Conservation (phyloP, 2,113 vertebrate genomes). For the Tetrax tetrax region DNA sequence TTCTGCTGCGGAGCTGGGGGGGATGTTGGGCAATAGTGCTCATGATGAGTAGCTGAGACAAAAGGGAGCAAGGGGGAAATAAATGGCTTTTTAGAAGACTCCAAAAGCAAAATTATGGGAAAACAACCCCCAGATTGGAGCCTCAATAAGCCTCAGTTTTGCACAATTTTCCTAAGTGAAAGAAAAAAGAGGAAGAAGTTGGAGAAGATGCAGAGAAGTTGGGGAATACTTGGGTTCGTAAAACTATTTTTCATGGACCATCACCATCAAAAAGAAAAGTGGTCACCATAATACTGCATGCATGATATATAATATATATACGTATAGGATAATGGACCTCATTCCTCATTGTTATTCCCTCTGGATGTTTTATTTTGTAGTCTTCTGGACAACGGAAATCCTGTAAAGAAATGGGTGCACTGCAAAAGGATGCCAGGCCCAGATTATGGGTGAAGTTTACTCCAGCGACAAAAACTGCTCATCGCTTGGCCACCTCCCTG, state of each 20-base stretch:
- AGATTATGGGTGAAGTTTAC: neutral
- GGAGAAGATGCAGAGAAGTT: neutral
- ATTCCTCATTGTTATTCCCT: neutral
- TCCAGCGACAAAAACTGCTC: neutral
- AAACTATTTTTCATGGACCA: neutral
- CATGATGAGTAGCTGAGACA: neutral
- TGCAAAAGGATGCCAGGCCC: neutral
- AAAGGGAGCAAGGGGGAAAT: neutral
- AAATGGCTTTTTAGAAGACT: neutral
- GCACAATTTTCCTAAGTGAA: neutral
- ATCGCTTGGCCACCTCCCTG: neutral
- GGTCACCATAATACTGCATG: neutral
- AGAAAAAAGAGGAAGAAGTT: neutral
- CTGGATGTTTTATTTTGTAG: neutral
- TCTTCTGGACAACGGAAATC: neutral
- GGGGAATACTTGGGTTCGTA: neutral
- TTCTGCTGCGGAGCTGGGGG: neutral
- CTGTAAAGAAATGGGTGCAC: neutral
- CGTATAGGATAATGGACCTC: neutral
- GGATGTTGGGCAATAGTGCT: neutral
- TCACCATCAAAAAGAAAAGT: neutral
- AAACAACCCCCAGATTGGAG: neutral
- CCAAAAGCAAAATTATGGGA: neutral
- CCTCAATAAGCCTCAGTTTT: fast-evolving
- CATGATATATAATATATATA: neutral